Conservation (phyloP, 2,888 invertebrate species). For the Erannis defoliaria region DNA sequence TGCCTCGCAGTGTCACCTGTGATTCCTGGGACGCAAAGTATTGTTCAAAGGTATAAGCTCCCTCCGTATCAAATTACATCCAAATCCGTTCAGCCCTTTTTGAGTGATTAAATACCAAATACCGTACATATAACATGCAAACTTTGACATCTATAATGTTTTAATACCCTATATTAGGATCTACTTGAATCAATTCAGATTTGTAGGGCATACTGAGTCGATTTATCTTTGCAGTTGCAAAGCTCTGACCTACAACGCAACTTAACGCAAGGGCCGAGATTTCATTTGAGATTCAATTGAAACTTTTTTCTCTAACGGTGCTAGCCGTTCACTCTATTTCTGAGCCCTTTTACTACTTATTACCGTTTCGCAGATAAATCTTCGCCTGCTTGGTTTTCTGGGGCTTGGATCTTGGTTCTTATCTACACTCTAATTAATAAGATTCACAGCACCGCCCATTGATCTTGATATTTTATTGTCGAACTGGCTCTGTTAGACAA, state of each 20-base stretch:
- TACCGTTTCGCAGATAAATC: slow-evolving; percentile 24
- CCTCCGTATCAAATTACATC: no score
- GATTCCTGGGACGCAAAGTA: no score
- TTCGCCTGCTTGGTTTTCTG: slow-evolving; percentile 26
- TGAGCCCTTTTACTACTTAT: slow-evolving; percentile 36
- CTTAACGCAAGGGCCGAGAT: slow-evolving; percentile 53
- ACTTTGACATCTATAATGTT: no score
- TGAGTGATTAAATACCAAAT: no score
- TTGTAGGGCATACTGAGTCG: no score
- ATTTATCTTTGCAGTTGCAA: slow-evolving; percentile 5
- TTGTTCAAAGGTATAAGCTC: no score
- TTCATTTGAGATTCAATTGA: slow-evolving; percentile 55
- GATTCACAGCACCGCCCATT: not conserved
- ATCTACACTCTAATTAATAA: slow-evolving; percentile 22
- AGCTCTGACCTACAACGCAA: slow-evolving; percentile 47
- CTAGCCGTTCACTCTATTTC: slow-evolving; percentile 35
- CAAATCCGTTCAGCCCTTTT: no score
- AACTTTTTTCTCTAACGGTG: slow-evolving; percentile 51
- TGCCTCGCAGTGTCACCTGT: no score
- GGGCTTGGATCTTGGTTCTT: slow-evolving; percentile 11
- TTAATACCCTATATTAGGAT: no score
- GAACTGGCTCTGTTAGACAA: not conserved
- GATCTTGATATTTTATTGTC: not conserved
- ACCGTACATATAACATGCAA: no score
- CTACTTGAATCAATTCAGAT: no score